Conservation (phyloP, 2,113 vertebrate species). For the Crocuta crocuta region DNA sequence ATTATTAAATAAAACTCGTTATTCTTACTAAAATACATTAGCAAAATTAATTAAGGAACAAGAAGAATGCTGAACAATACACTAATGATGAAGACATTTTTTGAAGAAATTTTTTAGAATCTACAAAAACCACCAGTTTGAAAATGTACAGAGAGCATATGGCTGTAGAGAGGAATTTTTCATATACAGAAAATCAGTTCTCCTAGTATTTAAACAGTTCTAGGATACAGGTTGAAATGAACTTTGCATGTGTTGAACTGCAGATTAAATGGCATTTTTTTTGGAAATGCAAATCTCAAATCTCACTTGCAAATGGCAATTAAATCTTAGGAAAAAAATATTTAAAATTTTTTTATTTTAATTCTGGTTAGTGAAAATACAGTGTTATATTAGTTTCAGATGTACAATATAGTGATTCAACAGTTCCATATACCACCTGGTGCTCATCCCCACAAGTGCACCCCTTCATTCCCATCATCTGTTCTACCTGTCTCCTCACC, state of each 20-base stretch:
- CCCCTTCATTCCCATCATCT: not conserved
- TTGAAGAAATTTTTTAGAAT: not conserved
- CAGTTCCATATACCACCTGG: not conserved
- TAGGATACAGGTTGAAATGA: not conserved
- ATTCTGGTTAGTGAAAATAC: not conserved
- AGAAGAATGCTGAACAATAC: not conserved
- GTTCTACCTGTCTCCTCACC: not conserved
- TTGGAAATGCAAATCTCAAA: not conserved
- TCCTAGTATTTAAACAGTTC: not conserved
- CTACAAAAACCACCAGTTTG: not conserved
- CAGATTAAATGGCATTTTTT: not conserved
- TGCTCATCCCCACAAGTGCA: not conserved
- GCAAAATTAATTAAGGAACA: not conserved
- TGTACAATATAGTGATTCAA: not conserved
- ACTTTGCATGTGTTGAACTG: not conserved
- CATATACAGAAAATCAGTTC: not conserved
- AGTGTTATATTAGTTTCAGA: not conserved
- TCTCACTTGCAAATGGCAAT: not conserved
- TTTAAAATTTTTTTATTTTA: not conserved
- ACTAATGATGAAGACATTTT: not conserved
- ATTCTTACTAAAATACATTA: not conserved
- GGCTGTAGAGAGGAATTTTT: not conserved
- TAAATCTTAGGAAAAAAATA: not conserved
- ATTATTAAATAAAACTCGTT: not conserved
- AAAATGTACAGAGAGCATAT: not conserved